Base-by-base conservation (phyloP, 1,140 invertebrate species). In the Asobara japonica region DNA sequence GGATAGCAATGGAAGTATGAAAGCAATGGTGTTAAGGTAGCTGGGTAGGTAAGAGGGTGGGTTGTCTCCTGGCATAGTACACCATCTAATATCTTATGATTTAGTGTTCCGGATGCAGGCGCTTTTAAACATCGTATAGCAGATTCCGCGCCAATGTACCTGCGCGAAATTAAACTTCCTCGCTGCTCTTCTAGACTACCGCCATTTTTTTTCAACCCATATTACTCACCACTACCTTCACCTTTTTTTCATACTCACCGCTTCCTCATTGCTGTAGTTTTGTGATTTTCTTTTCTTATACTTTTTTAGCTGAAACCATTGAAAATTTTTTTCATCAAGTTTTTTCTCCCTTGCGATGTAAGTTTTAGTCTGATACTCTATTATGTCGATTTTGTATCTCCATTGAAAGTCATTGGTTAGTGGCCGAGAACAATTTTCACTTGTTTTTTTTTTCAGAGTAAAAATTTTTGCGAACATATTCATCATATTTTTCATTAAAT, bases 1-100 rank as follows among this genome's bases (percentile, higher is more conserved):
- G 29, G 7, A 11, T 13, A 38, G n/a, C n/a, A n/a, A n/a, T n/a
- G n/a, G 16, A 41, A 64, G 20, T 45, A 22, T 41, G 48, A 13
- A 60, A 7, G 36, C 29, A 29, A 45, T 51, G 18, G 48, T 60
- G 48, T 56, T 56, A 56, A 27, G 41, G 3, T 3, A 16, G 41
- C 6, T 3, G 16, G 16, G 8, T 3, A 45, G 41, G 22, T 10
- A 3, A 13, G 51, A 56, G 51, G 51, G 51, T 16, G 41, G 51
- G 22, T 56, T 56, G 51, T 56, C 51, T 56, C 51, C 51, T 56
- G 18, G 20, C 51, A 18, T 25, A 56, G 20, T 76, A 79, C 78
- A 79, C 76, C 65, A 74, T 79, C 79, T 83, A 86, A 86, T 85
- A 85, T 86, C 81, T 80, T 82, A 82, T 86, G 85, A 86, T 86